Evolutionary conservation across 2,888 invertebrate species (phyloP), one percentile per base, ranked within the genome.

Genomic region (Phymatocera aterrima): DNA sequence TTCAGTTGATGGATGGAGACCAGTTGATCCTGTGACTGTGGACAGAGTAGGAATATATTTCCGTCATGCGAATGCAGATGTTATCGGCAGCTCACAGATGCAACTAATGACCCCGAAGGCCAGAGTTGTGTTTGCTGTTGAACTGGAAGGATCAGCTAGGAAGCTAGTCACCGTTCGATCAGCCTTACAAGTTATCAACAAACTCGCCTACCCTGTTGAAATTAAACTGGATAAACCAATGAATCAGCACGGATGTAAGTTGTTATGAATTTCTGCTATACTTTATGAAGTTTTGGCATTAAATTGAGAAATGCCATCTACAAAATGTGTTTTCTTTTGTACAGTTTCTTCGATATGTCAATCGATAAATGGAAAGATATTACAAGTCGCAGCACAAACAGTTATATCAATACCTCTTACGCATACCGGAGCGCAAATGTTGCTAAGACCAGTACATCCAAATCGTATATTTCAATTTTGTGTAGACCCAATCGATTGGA

Each of bases 11-110:
- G 98, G 97, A 75, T 99, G 98, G 98, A 93, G 95, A 82, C 92
- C 94, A 46, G 94, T 97, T 74, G 94, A 95, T 83, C 97, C 99
- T 0, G 96, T 99, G 18, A 97, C 98, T 8, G 97, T 99, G 0
- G 99, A 99, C 91, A 95, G 97, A 90, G 98, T 99, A 28, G 99
- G 99, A 1, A 94, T 96, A 60, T 99, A 96, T 92, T 99, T 99
- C 89, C 91, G 97, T n/a, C 93, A 94, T 81, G 94, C 94, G 0
- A 90, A 82, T 15, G 82, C 86, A n/a, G 87, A 89, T 48, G 79
- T 81, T 15, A 83, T 81, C 51, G 83, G 81, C 4, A 85, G 78
- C 84, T 86, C 80, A 79, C 87, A 85, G 82, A 83, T 83, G 78
- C 80, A 87, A 84, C 78, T 84, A 18, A 43, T 84, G 21, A 75